phyloP scores from a whole-genome alignment of 1,140 invertebrate genomes.

The Drosophila quadrilineata region DNA sequence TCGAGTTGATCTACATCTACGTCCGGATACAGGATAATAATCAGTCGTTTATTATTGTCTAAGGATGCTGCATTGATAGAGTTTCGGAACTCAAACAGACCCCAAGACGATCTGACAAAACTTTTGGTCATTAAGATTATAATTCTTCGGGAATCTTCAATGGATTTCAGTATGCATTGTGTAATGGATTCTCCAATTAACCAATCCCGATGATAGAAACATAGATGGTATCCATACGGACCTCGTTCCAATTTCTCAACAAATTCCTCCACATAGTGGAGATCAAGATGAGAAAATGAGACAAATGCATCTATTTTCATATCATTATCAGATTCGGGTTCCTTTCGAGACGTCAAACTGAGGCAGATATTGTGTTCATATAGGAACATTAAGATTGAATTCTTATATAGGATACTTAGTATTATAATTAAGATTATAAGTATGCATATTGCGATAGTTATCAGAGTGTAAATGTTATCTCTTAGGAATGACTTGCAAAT shows the following conservation, averaged over 20 bases:
- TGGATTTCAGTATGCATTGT: slow-evolving; percentile 3
- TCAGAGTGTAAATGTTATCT: background rate
- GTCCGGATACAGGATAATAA: background rate
- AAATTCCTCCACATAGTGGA: background rate
- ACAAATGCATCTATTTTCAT: slow-evolving; percentile 1
- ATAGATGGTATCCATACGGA: background rate
- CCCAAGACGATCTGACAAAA: background rate
- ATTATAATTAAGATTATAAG: background rate
- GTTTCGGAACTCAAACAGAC: slow-evolving; percentile 1
- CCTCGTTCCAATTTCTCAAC: background rate
- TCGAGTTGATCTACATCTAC: background rate
- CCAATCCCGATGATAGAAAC: slow-evolving; percentile 15
- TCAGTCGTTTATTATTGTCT: background rate
- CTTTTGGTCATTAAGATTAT: slow-evolving; percentile 6
- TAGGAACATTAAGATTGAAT: background rate
- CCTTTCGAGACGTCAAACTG: background rate
- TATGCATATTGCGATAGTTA: background rate
- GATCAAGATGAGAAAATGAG: background rate
- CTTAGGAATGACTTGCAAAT: background rate
- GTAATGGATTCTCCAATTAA: slow-evolving; percentile 12
- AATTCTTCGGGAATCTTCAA: background rate
- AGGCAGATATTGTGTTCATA: slow-evolving; percentile 1
- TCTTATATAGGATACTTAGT: background rate
- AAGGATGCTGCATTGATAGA: slow-evolving; percentile 3
- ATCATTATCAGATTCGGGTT: background rate